Conservation (phyloP, 1,140 invertebrate genomes). For the Carposina sasakii region DNA sequence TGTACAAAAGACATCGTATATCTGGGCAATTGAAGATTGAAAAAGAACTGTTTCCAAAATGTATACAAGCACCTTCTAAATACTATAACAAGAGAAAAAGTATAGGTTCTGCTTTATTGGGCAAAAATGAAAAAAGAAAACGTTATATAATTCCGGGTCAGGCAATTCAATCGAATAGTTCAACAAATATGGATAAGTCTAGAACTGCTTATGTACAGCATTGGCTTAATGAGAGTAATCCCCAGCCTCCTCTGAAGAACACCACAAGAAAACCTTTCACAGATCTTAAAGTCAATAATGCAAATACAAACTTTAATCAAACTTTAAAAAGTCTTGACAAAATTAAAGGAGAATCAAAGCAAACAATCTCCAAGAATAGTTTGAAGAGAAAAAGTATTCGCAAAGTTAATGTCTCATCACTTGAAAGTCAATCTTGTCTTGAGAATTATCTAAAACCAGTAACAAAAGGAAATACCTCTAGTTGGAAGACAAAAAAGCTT, state of each 20-base stretch:
- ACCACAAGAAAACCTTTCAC: constrained; percentile 38
- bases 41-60: constrained; percentile 57
- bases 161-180: constrained; percentile 21
- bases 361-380: no score
- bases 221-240: constrained; percentile 42
- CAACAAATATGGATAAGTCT: constrained; percentile 42
- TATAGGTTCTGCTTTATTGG: constrained; percentile 14
- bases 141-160: constrained; percentile 32
- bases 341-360: constrained; percentile 5
- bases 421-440: constrained; percentile 6
- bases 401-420: no score
- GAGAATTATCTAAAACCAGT: background rate
- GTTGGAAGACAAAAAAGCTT: background rate
- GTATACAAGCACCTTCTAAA: constrained; percentile 54
- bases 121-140: constrained; percentile 40
- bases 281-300: constrained; percentile 45
- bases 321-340: constrained; percentile 4
- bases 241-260: background rate
- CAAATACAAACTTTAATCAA: background rate
- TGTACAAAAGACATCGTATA: constrained; percentile 41
- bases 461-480: background rate
- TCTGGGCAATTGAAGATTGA: constrained; percentile 52
- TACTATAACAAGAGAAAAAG: constrained; percentile 56
- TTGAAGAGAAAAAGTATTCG: no score
- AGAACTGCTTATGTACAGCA: constrained; percentile 44